Evolutionary conservation across 2,113 vertebrate genomes (phyloP).

Genomic region (Sander lucioperca): DNA sequence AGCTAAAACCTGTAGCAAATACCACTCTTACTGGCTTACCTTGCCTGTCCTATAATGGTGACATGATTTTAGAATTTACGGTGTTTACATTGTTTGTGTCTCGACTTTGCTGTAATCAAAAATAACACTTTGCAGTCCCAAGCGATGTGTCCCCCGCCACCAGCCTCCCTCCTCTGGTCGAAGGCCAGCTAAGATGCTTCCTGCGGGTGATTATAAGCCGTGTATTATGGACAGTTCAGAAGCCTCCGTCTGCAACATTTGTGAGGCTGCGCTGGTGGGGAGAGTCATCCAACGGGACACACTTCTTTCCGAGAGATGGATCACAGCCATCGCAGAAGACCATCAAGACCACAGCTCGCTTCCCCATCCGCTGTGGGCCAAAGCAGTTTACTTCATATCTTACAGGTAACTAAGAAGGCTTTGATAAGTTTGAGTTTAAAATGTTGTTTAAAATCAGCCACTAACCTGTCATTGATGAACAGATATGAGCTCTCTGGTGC

Average conservation of each 20-base stretch:
- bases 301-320: slow-evolving; percentile 87
- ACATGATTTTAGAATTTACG: not conserved
- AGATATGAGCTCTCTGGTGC: slow-evolving; percentile 94
- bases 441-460: not conserved
- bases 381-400: slow-evolving; percentile 94
- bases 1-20: not conserved
- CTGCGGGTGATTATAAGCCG: slow-evolving; percentile 88
- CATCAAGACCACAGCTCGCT: slow-evolving; percentile 87
- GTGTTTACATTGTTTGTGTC: not conserved
- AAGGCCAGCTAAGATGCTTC: slow-evolving; percentile 92
- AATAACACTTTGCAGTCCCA: slow-evolving; percentile 74
- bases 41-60: not conserved
- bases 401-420: slow-evolving; percentile 83
- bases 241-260: slow-evolving; percentile 79
- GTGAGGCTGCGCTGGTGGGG: slow-evolving; percentile 96
- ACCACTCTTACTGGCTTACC: no score
- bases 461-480: slow-evolving; percentile 38
- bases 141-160: slow-evolving; percentile 87
- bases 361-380: slow-evolving; percentile 91
- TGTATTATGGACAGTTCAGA: slow-evolving; percentile 87
- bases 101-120: not conserved
- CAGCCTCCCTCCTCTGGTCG: slow-evolving; percentile 93
- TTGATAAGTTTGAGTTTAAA: not conserved
- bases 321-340: slow-evolving; percentile 81
- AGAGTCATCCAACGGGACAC: slow-evolving; percentile 89